phyloP scores from a whole-genome alignment of 2,113 vertebrate species.

The Muscicapa adusta region DNA sequence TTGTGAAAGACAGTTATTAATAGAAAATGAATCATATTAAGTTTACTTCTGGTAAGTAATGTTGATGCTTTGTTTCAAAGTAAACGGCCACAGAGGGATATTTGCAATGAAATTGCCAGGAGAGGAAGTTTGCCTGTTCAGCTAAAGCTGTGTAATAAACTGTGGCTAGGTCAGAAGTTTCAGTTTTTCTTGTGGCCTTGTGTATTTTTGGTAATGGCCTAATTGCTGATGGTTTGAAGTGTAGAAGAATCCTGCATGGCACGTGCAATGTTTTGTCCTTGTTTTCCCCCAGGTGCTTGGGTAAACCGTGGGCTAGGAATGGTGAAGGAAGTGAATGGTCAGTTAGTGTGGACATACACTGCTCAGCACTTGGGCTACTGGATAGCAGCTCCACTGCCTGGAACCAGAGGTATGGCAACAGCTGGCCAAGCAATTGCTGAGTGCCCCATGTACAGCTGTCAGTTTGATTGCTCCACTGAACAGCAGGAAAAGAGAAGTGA shows the following conservation, averaged over 20 bases:
- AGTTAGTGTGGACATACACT: constrained; percentile 85
- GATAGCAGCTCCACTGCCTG: constrained; percentile 86
- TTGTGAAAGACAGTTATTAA: background rate
- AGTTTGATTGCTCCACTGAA: background rate
- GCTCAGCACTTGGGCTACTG: constrained; percentile 90
- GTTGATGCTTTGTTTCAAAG: background rate
- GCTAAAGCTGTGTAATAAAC: background rate
- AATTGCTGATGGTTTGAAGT: background rate
- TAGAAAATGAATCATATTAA: background rate
- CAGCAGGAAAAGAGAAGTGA: background rate
- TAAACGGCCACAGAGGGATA: background rate
- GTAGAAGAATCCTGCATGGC: background rate
- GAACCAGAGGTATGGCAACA: constrained; percentile 75
- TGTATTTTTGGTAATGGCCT: background rate
- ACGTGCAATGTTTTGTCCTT: background rate
- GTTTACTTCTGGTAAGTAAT: background rate
- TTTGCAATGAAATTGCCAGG: background rate
- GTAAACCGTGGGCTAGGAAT: constrained; percentile 84
- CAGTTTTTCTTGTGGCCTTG: background rate
- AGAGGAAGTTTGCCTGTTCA: background rate
- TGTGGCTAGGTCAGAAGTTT: background rate
- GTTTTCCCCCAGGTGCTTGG: constrained; percentile 79
- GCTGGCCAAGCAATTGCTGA: background rate
- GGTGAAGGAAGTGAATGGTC: constrained; percentile 73
- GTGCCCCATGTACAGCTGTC: background rate